Evolutionary conservation across 1,140 invertebrate genomes (phyloP).

Genomic region (Rhagoletis zephyria): DNA sequence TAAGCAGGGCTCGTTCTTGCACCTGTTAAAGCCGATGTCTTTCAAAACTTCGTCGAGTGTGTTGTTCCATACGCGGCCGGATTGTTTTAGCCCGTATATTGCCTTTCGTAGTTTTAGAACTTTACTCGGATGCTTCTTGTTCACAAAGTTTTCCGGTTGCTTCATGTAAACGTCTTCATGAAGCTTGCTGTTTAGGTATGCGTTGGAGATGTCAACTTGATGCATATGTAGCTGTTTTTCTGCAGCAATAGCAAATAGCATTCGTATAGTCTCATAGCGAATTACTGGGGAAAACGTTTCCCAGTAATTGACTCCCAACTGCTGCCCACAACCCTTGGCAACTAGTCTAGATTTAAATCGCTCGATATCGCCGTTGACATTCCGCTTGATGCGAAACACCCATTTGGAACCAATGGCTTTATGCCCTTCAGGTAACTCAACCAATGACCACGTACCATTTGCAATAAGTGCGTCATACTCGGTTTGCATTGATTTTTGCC

Average conservation of each 20-base stretch:
- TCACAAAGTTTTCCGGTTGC: slow-evolving; percentile 26
- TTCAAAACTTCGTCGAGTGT: slow-evolving; percentile 61
- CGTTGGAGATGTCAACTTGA: slow-evolving; percentile 53
- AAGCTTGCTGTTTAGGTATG: slow-evolving; percentile 54
- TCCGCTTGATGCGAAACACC: slow-evolving; percentile 61
- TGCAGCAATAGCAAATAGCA: slow-evolving; percentile 61
- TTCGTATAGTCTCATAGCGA: slow-evolving; percentile 62
- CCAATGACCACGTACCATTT: slow-evolving; percentile 53
- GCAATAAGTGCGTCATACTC: background rate
- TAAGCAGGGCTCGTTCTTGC: slow-evolving; percentile 62
- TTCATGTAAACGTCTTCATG: slow-evolving; percentile 56
- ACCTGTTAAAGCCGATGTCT: slow-evolving; percentile 61
- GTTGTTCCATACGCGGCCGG: slow-evolving; percentile 62
- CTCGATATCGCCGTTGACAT: slow-evolving; percentile 56
- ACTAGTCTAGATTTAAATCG: slow-evolving; percentile 71
- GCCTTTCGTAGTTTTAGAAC: slow-evolving; percentile 64
- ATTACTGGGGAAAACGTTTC: slow-evolving; percentile 70
- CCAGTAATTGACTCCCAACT: slow-evolving; percentile 66
- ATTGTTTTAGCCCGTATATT: slow-evolving; percentile 65
- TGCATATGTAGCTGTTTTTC: slow-evolving; percentile 50
- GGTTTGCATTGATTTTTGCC: background rate
- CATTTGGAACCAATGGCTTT: slow-evolving; percentile 57
- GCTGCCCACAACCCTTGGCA: slow-evolving; percentile 65
- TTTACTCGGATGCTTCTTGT: slow-evolving; percentile 56
- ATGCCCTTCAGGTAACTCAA: slow-evolving; percentile 49